Conservation (phyloP, 2,113 vertebrate genomes). For the Burhinus oedicnemus region DNA sequence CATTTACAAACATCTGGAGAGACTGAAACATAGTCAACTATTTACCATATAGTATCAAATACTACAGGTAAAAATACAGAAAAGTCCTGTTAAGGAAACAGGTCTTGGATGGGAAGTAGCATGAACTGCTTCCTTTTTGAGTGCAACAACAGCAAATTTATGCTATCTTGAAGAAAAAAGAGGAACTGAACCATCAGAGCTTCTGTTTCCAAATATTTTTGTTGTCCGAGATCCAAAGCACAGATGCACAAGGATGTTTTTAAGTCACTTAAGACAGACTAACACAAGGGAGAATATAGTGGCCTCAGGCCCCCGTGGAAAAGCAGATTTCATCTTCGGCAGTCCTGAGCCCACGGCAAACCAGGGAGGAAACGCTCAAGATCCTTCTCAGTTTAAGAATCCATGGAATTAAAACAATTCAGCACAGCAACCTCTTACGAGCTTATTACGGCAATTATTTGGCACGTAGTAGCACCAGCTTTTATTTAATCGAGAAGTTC, state of each 20-base stretch:
- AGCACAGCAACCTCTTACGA: background rate
- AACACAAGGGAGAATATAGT: background rate
- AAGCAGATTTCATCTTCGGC: background rate
- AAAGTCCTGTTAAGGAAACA: background rate
- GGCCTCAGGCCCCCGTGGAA: background rate
- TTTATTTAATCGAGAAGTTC: background rate
- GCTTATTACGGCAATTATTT: background rate
- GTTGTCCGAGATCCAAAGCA: background rate
- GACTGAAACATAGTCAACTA: background rate
- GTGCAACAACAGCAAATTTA: background rate
- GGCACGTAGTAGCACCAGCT: background rate
- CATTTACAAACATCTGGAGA: background rate
- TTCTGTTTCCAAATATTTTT: background rate
- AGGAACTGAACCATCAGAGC: background rate
- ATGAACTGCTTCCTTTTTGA: background rate
- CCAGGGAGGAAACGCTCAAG: background rate
- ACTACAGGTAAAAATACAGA: background rate
- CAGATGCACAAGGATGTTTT: background rate
- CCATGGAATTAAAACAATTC: slow-evolving; percentile 35
- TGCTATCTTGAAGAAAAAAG: background rate
- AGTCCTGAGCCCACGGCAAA: background rate
- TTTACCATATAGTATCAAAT: background rate
- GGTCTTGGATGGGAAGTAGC: background rate
- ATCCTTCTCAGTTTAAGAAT: background rate
- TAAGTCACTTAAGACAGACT: background rate